Evolutionary conservation across 2,797 vertebrate species (phyloP), one percentile per base, ranked within the genome.

Genomic region (Percopsis omiscomaycus): DNA sequence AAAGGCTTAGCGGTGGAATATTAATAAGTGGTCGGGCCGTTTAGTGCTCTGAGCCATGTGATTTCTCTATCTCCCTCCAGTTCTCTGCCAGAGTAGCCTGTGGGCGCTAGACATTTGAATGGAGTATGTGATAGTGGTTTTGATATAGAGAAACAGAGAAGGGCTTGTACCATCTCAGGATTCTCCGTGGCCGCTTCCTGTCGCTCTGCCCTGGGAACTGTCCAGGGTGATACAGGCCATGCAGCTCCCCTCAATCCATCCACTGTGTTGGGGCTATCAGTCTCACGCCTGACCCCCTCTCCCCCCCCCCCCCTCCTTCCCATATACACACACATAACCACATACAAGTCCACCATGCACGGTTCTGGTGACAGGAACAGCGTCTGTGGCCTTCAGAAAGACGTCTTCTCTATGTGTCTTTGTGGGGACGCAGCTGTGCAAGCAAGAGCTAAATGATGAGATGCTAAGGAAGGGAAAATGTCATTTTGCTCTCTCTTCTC

Each of bases 141-240:
- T 84, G 81, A 84, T 83, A 64, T 63, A 71, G 75, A 76, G 64
- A 59, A 82, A 93, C 91, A 93, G 91, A 90, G 80, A 77, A 83
- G 75, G 68, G 75, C 74, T 90, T 92, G 90, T 93, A 42, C 89
- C 80, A 74, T 75, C 77, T 66, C 73, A 61, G 78, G 83, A 83
- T 89, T 85, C 73, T 65, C 2, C 16, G 15, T 15, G 62, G 74
- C 86, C 80, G 88, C 91, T 92, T 92, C 92, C 93, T 91, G 88
- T 89, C 82, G 75, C 87, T 77, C 64, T 42, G 71, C 77, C 65
- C 83, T 90, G 89, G 88, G 87, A 89, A 74, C n/a, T 30, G 64
- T 71, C 87, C 89, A 88, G 82, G 71, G 84, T 80, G 88, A 90
- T 90, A 87, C 84, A 88, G 86, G 88, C 90, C 90, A 88, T 76